Conservation (phyloP, 2,888 invertebrate species). For the Sinopyrophorus schimmeli region DNA sequence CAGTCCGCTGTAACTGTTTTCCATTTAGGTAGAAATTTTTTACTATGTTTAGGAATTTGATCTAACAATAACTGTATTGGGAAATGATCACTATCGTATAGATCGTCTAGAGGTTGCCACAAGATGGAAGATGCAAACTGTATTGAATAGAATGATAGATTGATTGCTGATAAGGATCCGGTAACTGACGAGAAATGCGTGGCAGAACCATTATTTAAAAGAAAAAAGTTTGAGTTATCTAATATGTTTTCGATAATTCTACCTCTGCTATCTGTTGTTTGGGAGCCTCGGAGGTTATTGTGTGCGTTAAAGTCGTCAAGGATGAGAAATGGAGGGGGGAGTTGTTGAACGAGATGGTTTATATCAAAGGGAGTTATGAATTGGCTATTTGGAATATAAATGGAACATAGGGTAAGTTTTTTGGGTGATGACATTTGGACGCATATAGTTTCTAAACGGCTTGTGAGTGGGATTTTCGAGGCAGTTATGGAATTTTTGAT, state of each 20-base stretch:
- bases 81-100: constrained; percentile 8
- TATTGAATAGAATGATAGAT: neutral
- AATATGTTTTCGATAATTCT: constrained; percentile 13
- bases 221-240: constrained; percentile 1
- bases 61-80: no score
- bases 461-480: no score
- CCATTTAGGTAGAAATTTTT: neutral
- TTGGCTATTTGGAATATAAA: no score
- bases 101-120: neutral
- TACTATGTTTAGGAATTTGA: no score
- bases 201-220: constrained; percentile 2
- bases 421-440: no score
- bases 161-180: neutral
- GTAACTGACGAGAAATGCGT: constrained; percentile 1
- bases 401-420: no score
- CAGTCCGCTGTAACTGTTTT: no score
- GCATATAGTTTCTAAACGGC: no score
- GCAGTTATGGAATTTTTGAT: no score
- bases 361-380: no score
- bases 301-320: neutral
- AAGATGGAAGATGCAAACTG: neutral
- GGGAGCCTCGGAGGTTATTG: neutral
- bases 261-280: neutral
- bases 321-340: constrained; percentile 4
- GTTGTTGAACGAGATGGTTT: no score